phyloP scores from a whole-genome alignment of 2,888 invertebrate species.

The Colostygia pectinataria region DNA sequence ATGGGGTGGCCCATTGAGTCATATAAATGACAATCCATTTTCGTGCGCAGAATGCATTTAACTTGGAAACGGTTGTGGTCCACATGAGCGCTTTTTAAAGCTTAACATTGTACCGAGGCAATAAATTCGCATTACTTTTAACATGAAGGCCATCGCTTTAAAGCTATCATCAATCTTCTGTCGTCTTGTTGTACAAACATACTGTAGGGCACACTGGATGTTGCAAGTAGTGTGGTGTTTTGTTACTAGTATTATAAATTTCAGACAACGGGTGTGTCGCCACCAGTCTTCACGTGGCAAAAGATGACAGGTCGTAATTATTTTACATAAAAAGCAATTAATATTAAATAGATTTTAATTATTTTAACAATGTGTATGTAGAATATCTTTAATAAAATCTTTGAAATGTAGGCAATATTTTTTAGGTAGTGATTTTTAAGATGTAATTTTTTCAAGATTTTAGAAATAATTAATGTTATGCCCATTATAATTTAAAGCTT shows the following conservation, averaged over 20 bases:
- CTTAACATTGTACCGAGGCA: slow-evolving; percentile 27
- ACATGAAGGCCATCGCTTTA: slow-evolving; percentile 36
- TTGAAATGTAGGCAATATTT: too few species aligned
- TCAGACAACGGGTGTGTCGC: neutral
- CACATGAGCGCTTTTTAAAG: slow-evolving; percentile 25
- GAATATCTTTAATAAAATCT: too few species aligned
- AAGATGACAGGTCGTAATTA: too few species aligned
- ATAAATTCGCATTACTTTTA: slow-evolving; percentile 51
- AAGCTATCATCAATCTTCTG: slow-evolving; percentile 60
- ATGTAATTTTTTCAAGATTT: too few species aligned
- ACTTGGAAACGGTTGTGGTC: slow-evolving; percentile 9
- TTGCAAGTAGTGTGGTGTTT: neutral
- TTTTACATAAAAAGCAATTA: too few species aligned
- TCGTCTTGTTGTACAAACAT: slow-evolving; percentile 38
- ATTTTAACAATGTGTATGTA: too few species aligned
- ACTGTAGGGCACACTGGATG: slow-evolving; percentile 13
- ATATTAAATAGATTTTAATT: too few species aligned
- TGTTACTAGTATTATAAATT: neutral
- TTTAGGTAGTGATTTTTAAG: too few species aligned
- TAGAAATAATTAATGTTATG: too few species aligned
- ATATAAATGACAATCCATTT: slow-evolving; percentile 10
- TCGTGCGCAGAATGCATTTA: slow-evolving; percentile 9
- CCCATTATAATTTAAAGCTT: too few species aligned
- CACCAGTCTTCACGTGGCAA: too few species aligned
- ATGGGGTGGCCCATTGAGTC: neutral